A percentile compares a stretch with the other conserved stretches of the same genome.
Evolutionary conservation across 1,140 invertebrate genomes (phyloP).

Genomic region (Carposina sasakii): DNA sequence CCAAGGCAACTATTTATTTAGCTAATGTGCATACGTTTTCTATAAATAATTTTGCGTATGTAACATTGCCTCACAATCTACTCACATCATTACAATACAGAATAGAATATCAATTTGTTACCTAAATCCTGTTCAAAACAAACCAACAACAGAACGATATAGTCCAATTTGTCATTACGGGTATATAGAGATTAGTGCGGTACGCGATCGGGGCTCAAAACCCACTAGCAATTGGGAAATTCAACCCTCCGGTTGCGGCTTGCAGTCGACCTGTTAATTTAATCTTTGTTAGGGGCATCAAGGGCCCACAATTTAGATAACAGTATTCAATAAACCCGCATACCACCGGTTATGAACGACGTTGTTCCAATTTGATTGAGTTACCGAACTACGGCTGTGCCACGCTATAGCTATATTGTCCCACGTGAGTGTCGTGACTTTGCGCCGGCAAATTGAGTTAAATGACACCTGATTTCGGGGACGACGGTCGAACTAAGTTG

Average conservation of each 20-base stretch:
- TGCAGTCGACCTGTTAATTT: conserved; percentile 50
- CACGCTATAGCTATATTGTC: no score
- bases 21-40: no score
- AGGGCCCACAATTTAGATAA: conserved; percentile 55
- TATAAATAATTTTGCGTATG: no score
- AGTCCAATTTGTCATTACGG: conserved; percentile 52
- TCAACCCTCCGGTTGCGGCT: conserved; percentile 26
- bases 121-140: no score
- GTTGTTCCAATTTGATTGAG: conserved; percentile 49
- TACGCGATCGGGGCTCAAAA: conserved; percentile 39
- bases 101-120: no score
- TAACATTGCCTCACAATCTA: no score
- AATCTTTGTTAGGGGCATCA: conserved; percentile 52
- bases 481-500: no score
- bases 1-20: no score
- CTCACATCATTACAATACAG: no score
- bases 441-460: no score
- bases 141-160: conserved; percentile 40
- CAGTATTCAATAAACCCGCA: conserved; percentile 56
- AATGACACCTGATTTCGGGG: no score
- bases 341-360: conserved; percentile 27
- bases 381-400: conserved; percentile 43
- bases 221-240: conserved; percentile 40
- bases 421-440: no score
- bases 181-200: conserved; percentile 41